Evolutionary conservation across 2,113 vertebrate species (phyloP), one percentile per base, ranked within the genome.

Genomic region (Danionella cerebrum): DNA sequence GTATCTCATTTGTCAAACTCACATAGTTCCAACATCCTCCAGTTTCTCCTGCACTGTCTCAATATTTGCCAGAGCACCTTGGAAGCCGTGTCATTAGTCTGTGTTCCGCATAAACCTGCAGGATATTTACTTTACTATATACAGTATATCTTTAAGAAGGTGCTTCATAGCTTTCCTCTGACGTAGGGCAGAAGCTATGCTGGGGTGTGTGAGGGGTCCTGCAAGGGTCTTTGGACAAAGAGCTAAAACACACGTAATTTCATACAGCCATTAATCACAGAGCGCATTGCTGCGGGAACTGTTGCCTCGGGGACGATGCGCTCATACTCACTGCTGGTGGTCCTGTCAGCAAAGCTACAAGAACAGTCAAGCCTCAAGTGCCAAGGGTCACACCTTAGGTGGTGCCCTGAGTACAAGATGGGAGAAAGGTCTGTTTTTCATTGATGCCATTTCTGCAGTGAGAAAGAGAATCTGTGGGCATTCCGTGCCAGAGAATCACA

Each of bases 221-320:
- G 44, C 8, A 21, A 47, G 44, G 44, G 6, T 16, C 7, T 47
- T 19, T 16, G 51, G 51, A 53, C 51, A 53, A 33, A 53, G 51
- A 10, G 14, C 12, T 33, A 18, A 44, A 36, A 41, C 8, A 18
- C 9, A 42, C 44, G 16, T 76, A 81, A 82, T 78, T 77, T 33
- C 55, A 73, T 78, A 62, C 70, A 71, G 70, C 69, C 65, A 82
- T 87, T 81, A 84, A 86, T 87, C 81, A 80, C 76, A 66, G 59
- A 53, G 78, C 70, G 75, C 70, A 9, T 19, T 22, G 31, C 31
- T 70, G 74, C 65, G 69, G 69, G 71, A 36, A 79, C 76, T 76
- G 65, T 57, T 39, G 71, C 70, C 69, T 24, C 24, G 5, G 73
- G 63, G 68, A 72, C n/a, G 41, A 70, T 68, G 78, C 22, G 74